Evolutionary conservation across 2,888 invertebrate species (phyloP).

Genomic region (Aphidoletes aphidimyza): DNA sequence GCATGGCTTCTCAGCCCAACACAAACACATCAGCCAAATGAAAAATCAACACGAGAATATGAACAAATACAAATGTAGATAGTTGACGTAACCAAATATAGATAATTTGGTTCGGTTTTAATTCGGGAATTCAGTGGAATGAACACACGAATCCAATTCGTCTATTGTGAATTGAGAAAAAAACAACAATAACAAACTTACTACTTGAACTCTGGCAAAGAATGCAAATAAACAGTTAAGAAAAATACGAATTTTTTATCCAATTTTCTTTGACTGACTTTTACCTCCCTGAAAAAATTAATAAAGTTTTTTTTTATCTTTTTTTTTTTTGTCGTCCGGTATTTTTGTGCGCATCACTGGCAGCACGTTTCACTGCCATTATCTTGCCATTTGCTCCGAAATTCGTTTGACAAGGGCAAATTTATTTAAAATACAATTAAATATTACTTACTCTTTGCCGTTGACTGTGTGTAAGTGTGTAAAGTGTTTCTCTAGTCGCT

Average conservation of each 20-base stretch:
- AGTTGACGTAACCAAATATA: not conserved
- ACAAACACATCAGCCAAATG: too few relatives aligned
- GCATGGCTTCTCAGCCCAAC: not conserved
- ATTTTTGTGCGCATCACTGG: not conserved
- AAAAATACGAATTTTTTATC: not conserved
- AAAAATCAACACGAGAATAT: too few relatives aligned
- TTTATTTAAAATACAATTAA: slow-evolving; percentile 9
- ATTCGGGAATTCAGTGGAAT: too few relatives aligned
- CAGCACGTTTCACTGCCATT: not conserved
- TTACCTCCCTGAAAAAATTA: not conserved
- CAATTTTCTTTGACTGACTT: not conserved
- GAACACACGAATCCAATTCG: too few relatives aligned
- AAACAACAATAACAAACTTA: too few relatives aligned
- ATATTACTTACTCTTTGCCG: not conserved
- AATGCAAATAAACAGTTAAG: not conserved
- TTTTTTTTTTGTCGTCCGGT: not conserved
- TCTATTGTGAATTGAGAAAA: too few relatives aligned
- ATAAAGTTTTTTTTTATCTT: not conserved
- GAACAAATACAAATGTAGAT: not conserved
- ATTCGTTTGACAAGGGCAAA: slow-evolving; percentile 42
- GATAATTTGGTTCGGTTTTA: too few relatives aligned
- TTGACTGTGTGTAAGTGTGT: not conserved
- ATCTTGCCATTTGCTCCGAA: not conserved
- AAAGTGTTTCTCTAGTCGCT: not conserved
- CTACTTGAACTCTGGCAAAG: not conserved